Evolutionary conservation across 2,888 invertebrate species (phyloP).

Genomic region (Campoplex capitator): DNA sequence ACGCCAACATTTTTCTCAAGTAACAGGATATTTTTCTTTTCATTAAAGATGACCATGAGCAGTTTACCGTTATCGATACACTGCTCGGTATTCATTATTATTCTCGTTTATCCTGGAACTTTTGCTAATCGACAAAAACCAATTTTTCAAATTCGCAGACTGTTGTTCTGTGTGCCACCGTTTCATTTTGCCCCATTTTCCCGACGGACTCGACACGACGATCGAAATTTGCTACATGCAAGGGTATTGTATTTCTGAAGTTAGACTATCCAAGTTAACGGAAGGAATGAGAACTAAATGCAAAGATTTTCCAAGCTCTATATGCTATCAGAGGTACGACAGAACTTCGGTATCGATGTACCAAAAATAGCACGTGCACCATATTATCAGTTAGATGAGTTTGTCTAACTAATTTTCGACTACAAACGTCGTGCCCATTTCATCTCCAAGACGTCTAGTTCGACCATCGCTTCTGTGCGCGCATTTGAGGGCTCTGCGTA

Average conservation of each 20-base stretch:
- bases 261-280: not conserved
- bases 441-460: not conserved
- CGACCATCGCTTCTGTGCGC: not conserved
- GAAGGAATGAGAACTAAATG: not conserved
- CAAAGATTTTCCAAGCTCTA: not conserved
- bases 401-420: not conserved
- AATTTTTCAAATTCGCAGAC: not conserved
- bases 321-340: not conserved
- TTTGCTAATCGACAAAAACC: not conserved
- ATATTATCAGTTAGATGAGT: not conserved
- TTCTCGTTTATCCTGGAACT: not conserved
- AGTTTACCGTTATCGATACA: conserved; percentile 1
- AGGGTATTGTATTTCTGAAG: not conserved
- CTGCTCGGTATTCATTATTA: not conserved
- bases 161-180: no score
- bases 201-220: not conserved
- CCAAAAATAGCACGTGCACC: not conserved
- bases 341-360: not conserved
- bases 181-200: not conserved
- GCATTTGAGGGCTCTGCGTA: not conserved
- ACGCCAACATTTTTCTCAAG: not conserved
- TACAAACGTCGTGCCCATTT: not conserved
- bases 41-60: not conserved
- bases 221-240: not conserved
- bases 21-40: not conserved